Evolutionary conservation across 2,797 vertebrate species (phyloP).

Genomic region (Cuculus canorus): DNA sequence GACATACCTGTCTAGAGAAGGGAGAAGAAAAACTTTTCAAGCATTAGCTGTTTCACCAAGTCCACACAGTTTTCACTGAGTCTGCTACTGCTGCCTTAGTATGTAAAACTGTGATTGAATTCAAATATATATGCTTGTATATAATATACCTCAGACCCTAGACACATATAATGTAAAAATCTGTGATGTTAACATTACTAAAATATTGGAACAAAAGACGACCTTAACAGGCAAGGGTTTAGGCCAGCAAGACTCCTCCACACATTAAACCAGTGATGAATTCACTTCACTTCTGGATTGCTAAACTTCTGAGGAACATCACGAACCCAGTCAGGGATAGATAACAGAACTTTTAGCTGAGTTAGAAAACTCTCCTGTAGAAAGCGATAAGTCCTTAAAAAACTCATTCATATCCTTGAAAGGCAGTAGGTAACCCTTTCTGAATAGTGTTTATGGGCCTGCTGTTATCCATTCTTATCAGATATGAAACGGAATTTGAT

Average conservation of each 20-base stretch:
- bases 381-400: neutral
- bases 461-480: neutral
- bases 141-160: neutral
- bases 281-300: neutral
- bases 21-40: neutral
- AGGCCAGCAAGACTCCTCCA: neutral
- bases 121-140: neutral
- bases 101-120: neutral
- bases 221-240: neutral
- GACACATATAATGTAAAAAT: neutral
- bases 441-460: neutral
- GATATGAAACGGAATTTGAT: neutral
- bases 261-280: neutral
- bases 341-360: neutral
- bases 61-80: no score
- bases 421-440: neutral
- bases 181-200: neutral
- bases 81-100: neutral
- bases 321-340: neutral
- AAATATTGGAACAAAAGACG: neutral
- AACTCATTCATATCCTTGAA: neutral
- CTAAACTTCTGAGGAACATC: neutral
- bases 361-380: neutral
- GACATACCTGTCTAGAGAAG: neutral
- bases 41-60: neutral